Base-by-base conservation (phyloP, 1,140 invertebrate species). In the Lamellibrachia luymesi region DNA sequence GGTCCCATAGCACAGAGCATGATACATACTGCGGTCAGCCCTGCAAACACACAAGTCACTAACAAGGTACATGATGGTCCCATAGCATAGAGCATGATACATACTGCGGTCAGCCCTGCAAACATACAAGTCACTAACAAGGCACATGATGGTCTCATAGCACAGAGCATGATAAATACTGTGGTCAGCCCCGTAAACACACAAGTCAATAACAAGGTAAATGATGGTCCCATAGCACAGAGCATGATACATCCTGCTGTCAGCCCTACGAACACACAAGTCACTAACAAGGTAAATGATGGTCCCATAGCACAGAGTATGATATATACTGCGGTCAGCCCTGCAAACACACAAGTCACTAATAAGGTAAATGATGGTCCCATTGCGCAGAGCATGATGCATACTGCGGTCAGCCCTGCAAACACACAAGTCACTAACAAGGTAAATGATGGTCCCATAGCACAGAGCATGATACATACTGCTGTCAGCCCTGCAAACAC, bases 111-210 rank as follows among this genome's bases (percentile, higher is more conserved):
- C 97, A 27, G 98, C 97, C 97, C 98, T 98, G 95, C 93, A 90
- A 90, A 56, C 52, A 56, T 1, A 56, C 52, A 56, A 56, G 52
- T 56, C 52, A 56, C 52, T 56, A 56, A 56, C 52, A 10, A 99
- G 97, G 95, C 98, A 99, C 94, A 98, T 97, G 95, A 99, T 98
- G 22, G 98, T 98, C 2, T 98, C 97, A 94, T 98, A 97, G 1
- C 98, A 98, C n/a, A 99, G 96, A 1, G 98, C 97, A 96, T 99
- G 99, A 95, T 99, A 99, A 96, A 99, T 97, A 94, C 98, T 99
- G 64, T 97, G 97, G 52, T 97, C 97, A 27, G 98, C 97, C 97
- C 98, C 98, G 95, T 93, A 90, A 90, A 56, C 52, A 56, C 0
- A 56, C 52, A 56, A 56, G 52, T 56, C 52, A 56, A 0, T 56